Evolutionary conservation across 2,113 vertebrate genomes (phyloP).

Genomic region (Anas platyrhynchos): DNA sequence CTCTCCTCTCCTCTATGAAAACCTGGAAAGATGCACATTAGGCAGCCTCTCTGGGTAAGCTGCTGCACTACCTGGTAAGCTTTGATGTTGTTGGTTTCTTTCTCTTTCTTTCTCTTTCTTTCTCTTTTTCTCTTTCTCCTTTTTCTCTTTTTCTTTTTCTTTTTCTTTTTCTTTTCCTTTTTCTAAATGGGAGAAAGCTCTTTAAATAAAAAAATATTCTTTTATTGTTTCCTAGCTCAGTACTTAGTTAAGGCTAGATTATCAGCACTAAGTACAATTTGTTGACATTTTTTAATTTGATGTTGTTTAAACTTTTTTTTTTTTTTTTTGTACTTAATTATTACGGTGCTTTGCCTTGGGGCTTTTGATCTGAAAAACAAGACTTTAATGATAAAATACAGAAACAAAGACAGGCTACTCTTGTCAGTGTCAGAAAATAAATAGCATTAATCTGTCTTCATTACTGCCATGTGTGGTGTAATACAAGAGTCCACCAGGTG

Average conservation of each 20-base stretch:
- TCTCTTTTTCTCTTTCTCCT: neutral
- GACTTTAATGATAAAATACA: slow-evolving; percentile 73
- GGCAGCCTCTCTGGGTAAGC: neutral
- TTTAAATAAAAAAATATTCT: neutral
- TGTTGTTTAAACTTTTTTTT: slow-evolving; percentile 64
- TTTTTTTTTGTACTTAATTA: slow-evolving; percentile 22
- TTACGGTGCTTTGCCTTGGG: slow-evolving; percentile 29
- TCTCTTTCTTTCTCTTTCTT: neutral
- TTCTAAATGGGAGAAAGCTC: neutral
- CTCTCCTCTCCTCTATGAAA: neutral
- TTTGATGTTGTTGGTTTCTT: neutral
- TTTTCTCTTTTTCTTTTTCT: neutral
- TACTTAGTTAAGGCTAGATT: neutral
- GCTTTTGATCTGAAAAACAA: slow-evolving; percentile 60
- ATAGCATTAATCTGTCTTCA: slow-evolving; percentile 87
- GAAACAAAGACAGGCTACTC: slow-evolving; percentile 68
- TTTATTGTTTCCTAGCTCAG: neutral
- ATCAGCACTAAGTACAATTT: neutral
- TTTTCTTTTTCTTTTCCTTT: neutral
- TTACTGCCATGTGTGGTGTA: slow-evolving; percentile 72
- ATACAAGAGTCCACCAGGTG: slow-evolving; percentile 36
- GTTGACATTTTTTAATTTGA: slow-evolving; percentile 10
- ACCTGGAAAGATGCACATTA: neutral
- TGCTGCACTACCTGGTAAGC: rapidly evolving
- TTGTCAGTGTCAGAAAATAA: slow-evolving; percentile 80